Evolutionary conservation across 2,797 vertebrate species (phyloP).

Genomic region (Eulemur coronatus): DNA sequence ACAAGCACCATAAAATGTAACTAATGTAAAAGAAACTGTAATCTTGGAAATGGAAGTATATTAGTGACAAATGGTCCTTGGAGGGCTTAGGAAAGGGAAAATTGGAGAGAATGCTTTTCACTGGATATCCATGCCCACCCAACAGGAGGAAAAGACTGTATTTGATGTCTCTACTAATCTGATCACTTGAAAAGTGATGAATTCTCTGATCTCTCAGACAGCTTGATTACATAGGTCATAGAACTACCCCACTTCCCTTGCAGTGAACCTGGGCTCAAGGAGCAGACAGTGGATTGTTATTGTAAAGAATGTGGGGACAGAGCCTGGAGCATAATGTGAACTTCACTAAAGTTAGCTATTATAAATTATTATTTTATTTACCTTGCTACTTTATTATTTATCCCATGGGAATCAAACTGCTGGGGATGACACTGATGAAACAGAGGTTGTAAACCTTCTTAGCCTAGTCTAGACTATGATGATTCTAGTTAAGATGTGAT

Average conservation of each 20-base stretch:
- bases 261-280: not conserved
- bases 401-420: not conserved
- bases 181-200: not conserved
- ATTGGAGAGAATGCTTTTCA: not conserved
- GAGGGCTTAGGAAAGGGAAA: constrained; percentile 1
- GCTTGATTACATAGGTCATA: not conserved
- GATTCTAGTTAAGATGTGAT: constrained; percentile 26
- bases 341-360: not conserved
- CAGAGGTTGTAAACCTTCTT: constrained; percentile 40
- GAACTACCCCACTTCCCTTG: not conserved
- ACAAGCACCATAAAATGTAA: constrained; percentile 59
- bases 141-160: not conserved
- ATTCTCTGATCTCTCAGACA: not conserved
- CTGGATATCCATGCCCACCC: not conserved
- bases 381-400: constrained; percentile 11
- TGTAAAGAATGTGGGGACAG: not conserved
- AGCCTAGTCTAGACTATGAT: not conserved
- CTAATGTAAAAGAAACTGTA: constrained; percentile 65
- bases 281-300: not conserved
- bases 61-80: constrained; percentile 38
- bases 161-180: not conserved
- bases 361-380: constrained; percentile 38
- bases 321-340: not conserved
- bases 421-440: not conserved
- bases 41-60: constrained; percentile 55